phyloP scores from a whole-genome alignment of 2,113 vertebrate species.

The Brachyhypopomus gauderio region DNA sequence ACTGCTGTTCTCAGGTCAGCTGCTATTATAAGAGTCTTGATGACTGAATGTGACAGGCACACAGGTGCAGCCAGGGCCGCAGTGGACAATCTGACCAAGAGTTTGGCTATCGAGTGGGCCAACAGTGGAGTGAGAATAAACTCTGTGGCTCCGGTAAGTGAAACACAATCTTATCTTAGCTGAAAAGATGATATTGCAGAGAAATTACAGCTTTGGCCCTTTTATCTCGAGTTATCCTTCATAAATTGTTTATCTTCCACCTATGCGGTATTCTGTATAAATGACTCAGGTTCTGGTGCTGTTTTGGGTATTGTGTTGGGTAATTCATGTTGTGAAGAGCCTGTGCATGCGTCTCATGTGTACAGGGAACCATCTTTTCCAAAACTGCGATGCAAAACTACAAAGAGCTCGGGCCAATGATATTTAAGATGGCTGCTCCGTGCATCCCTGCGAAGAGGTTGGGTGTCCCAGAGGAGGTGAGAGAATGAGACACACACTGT shows the following conservation, averaged over 20 bases:
- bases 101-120: conserved; percentile 89
- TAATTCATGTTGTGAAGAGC: background rate
- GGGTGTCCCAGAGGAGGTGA: conserved; percentile 87
- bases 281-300: too few species aligned
- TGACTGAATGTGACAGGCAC: conserved; percentile 75
- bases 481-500: background rate
- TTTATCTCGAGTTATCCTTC: too few species aligned
- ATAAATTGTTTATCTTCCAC: too few species aligned
- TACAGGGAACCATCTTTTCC: conserved; percentile 84
- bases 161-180: too few species aligned
- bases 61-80: conserved; percentile 87
- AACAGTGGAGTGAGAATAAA: conserved; percentile 85
- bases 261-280: too few species aligned
- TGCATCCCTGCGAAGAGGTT: conserved; percentile 83
- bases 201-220: too few species aligned
- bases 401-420: conserved; percentile 71
- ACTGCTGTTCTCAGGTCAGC: background rate
- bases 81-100: conserved; percentile 88
- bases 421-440: conserved; percentile 72
- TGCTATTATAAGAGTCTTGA: background rate
- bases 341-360: conserved; percentile 7
- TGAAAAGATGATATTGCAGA: too few species aligned
- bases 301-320: too few species aligned
- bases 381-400: conserved; percentile 88
- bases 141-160: conserved; percentile 82